Evolutionary conservation across 2,797 vertebrate genomes (phyloP), one percentile per base, ranked within the genome.

Genomic region (Paguma larvata): DNA sequence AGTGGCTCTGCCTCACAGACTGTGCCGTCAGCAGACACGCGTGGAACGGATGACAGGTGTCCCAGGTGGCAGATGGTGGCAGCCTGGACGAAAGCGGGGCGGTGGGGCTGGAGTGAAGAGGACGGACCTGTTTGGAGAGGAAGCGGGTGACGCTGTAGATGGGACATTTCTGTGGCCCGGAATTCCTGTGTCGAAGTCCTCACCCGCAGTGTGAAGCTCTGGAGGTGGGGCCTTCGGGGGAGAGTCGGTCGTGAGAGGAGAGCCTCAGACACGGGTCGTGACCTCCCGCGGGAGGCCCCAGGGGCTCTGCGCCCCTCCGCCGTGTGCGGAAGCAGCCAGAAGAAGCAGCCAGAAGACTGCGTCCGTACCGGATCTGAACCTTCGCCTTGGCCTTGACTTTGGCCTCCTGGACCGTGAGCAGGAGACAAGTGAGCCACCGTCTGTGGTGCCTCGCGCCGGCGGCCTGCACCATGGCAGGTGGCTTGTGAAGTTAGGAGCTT

Each of bases 11-110:
- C 34, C 21, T 44, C 53, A 25, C 30, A 38, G 14, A 38, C 18
- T 3, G 16, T 9, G 6, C 44, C 6, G 1, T 8, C 4, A 3
- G 1, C 32, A 25, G 32, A 19, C 16, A 1, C 3, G 2, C 21
- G 3, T 12, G 3, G 19, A 1, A 19, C 1, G 0, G 6, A 4
- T 6, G 15, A n/a, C 13, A 32, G 21, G 19, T 59, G 56, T 59
- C 56, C 56, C 8, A 9, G 10, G 46, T 4, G 8, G 6, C 1
- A 46, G 15, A 46, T 6, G 3, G 21, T 4, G 15, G 4, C 8
- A 5, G 10, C 19, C 1, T 19, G 14, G 27, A 25, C 13, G 44
- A 3, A 21, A 12, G 25, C 32, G 0, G 75, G 16, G 13, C 5
- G 53, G 30, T 7, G 2, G 30, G 75, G 46, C 25, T 34, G 27